A percentile compares a stretch with the other conserved stretches of the same genome.
phyloP scores from a whole-genome alignment of 2,888 invertebrate genomes.

The Nephrotoma flavescens region DNA sequence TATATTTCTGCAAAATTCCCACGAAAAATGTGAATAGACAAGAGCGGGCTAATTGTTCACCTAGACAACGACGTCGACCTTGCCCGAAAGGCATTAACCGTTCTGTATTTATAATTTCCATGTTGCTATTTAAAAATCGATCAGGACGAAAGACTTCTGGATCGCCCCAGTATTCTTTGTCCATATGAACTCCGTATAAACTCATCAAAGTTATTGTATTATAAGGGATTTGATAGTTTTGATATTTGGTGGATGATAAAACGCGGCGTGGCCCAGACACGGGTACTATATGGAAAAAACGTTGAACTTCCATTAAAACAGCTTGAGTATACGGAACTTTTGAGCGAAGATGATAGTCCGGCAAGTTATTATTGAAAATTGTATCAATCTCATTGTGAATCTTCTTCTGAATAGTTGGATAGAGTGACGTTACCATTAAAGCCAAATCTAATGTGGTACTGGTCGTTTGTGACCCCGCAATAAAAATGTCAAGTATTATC shows the following conservation, averaged over 20 bases:
- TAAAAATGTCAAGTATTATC: constrained; percentile 50
- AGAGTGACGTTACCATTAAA: constrained; percentile 41
- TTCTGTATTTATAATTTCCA: constrained; percentile 21
- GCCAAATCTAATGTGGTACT: constrained; percentile 45
- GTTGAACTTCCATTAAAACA: constrained; percentile 40
- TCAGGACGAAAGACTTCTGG: constrained; percentile 48
- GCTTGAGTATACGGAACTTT: constrained; percentile 39
- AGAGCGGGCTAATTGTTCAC: constrained; percentile 44
- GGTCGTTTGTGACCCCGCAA: constrained; percentile 51
- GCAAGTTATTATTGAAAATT: constrained; percentile 21
- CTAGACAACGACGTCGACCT: constrained; percentile 50
- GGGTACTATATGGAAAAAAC: constrained; percentile 39
- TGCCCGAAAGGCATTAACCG: constrained; percentile 29
- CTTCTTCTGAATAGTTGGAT: constrained; percentile 41
- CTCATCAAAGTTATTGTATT: constrained; percentile 38
- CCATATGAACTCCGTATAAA: constrained; percentile 39
- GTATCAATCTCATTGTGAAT: constrained; percentile 39
- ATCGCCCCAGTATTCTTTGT: constrained; percentile 41
- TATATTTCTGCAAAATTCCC: constrained; percentile 41
- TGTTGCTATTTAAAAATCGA: constrained; percentile 37
- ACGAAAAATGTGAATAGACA: constrained; percentile 46
- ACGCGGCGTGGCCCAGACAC: constrained; percentile 41
- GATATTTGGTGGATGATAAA: constrained; percentile 36
- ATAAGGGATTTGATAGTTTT: constrained; percentile 39
- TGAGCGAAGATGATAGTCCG: constrained; percentile 25